Base-by-base conservation (phyloP, 2,797 vertebrate genomes). In the Danio aesculapii region DNA sequence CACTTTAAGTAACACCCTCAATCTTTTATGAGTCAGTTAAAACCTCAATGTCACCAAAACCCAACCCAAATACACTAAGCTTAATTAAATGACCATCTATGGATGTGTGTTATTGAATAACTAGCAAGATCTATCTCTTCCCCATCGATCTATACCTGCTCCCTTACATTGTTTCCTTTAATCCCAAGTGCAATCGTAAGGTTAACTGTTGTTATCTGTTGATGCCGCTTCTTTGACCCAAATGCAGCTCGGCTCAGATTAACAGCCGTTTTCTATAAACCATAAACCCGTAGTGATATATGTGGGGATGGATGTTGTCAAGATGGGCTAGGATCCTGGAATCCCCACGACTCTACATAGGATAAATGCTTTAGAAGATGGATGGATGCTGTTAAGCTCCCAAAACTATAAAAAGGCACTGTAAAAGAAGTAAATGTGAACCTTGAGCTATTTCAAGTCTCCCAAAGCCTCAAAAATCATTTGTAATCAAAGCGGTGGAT, bases 131-230 rank as follows among this genome's bases (percentile, higher is more conserved):
- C 30, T 47, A n/a, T 30, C 17, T 46, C 47, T 61, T 13, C 14
- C 44, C 19, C 6, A 59, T 70, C 62, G 19, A 19, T 52, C 50
- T 13, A 16, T 58, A 44, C 50, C 46, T 10, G 21, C 46, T 39
- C 30, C 16, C 6, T 41, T 16, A 17, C 50, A 50, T 62, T 62
- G 12, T 64, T 83, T 67, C 47, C 55, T 68, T 66, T 67, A 19
- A 58, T 41, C 46, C 57, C 8, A 61, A 19, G n/a, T 64, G n/a
- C 30, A 76, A 43, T 41, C 1, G 46, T 16, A 81, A 72, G 75
- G 41, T 83, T 49, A 80, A 64, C 21, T 59, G 30, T 44, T 70
- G 10, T 52, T 73, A 76, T 61, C 46, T 58, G 43, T 68, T 61
- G 39, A 19, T 13, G 1, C 73, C 6, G 0, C 16, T 81, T 63